These are phyloP conservation scores for Pachyuromys duprasi DNA, from an alignment of 2,797 vertebrate species.

Conservation along the genomic window DNA sequence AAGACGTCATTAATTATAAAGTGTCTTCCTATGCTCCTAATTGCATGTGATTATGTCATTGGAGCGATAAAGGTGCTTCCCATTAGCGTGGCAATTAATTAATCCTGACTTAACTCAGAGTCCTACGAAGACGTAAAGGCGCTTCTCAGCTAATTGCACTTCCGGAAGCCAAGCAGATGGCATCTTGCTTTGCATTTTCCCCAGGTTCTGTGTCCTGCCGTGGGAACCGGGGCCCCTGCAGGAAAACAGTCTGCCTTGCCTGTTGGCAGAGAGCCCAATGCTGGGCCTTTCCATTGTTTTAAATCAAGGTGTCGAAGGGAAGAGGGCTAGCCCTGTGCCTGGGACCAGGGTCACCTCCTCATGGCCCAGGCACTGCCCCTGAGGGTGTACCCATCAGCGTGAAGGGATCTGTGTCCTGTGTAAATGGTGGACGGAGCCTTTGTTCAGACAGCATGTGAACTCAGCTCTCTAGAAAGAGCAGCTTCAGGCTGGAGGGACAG, in stretches of 20 bases:
- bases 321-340: background rate
- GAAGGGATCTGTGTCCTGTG: background rate
- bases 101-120: slow-evolving; percentile 60
- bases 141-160: slow-evolving; percentile 50
- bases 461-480: background rate
- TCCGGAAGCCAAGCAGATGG: slow-evolving; percentile 67
- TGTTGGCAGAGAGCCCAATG: slow-evolving; percentile 61
- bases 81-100: slow-evolving; percentile 72
- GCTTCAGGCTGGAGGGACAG: background rate
- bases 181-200: slow-evolving; percentile 39
- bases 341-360: background rate
- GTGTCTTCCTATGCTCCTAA: slow-evolving; percentile 56
- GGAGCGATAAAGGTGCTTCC: slow-evolving; percentile 73
- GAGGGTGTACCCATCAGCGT: background rate
- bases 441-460: too few species aligned
- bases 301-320: slow-evolving; percentile 33
- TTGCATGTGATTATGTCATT: slow-evolving; percentile 72
- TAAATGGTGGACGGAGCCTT: background rate
- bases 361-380: rapidly evolving
- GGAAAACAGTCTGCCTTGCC: slow-evolving; percentile 10
- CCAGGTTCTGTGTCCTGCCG: slow-evolving; percentile 42
- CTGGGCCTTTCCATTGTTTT: slow-evolving; percentile 53
- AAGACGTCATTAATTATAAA: slow-evolving; percentile 75
- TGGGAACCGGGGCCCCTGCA: background rate
- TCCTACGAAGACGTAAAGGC: slow-evolving; percentile 12